Evolutionary conservation across 2,797 vertebrate species (phyloP).

Genomic region (Crocidura indochinensis): DNA sequence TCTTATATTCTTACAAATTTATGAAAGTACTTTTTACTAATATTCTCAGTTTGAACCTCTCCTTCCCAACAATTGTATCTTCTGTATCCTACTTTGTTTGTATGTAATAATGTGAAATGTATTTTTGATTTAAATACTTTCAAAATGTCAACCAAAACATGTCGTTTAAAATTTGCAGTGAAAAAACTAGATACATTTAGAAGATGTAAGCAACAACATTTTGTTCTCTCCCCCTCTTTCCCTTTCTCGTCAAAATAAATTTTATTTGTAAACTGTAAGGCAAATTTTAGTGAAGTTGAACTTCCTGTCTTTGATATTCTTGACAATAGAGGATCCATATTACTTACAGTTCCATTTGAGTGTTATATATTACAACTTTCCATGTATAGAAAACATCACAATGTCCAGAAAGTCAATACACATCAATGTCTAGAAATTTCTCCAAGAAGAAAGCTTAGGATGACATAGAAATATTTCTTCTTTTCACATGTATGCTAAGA

Average conservation of each 20-base stretch:
- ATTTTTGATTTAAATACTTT: conserved; percentile 29
- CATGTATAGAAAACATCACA: background rate
- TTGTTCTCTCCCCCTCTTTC: conserved; percentile 3
- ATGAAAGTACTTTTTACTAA: background rate
- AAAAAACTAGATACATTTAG: background rate
- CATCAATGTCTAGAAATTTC: conserved; percentile 37
- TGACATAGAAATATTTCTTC: background rate
- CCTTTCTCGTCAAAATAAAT: background rate
- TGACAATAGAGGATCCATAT: background rate
- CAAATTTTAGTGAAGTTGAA: conserved; percentile 49
- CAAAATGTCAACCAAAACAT: conserved; percentile 41
- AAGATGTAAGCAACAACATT: background rate
- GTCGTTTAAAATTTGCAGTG: conserved; percentile 11
- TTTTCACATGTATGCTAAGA: conserved; percentile 22
- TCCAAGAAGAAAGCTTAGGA: conserved; percentile 51
- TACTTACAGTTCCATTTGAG: background rate
- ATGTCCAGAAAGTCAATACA: background rate
- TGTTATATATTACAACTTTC: background rate
- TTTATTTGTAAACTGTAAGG: conserved; percentile 14
- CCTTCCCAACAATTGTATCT: background rate
- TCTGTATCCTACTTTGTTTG: background rate
- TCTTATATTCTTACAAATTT: background rate
- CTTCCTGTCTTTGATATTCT: background rate
- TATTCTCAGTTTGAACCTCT: background rate
- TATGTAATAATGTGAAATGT: background rate